Evolutionary conservation across 92 coral and sea anemone species (phyloP), one percentile per base, ranked within the genome.

Genomic region (Desmophyllum pertusum): DNA sequence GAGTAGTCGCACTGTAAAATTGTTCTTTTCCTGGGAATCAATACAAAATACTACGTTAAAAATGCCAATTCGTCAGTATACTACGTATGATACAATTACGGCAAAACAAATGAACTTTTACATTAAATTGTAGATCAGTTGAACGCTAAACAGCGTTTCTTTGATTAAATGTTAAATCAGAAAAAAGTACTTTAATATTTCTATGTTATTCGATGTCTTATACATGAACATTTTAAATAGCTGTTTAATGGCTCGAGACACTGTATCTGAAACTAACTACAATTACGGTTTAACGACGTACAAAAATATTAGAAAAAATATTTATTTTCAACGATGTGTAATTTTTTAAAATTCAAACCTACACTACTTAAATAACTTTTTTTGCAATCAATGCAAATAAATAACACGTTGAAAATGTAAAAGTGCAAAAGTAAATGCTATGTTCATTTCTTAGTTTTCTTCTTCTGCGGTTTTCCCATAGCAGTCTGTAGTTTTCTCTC

Each of bases 401-500:
- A 80, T 80, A 80, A 51, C n/a, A 37, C 25, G n/a, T 14, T 35
- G 18, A 67, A 67, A 67, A 35, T 30, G 8, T 40, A 30, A 65
- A 41, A 30, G n/a, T 33, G 18, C n/a, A 66, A 66, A 66, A 31
- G 17, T 29, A 42, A 33, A 21, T 27, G 30, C 30, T 52, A 69
- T 0, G 70, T 78, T 79, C 53, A 93, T 81, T 93, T 93, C 83
- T 90, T 93, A n/a, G 80, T 70, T 73, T 91, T 87, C 87, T 88
- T 88, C 66, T 93, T 90, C 78, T 77, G 91, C 74, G 85, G 81
- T 84, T 91, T 91, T 23, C 87, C 91, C 82, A 81, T 48, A 65
- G 97, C 68, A 19, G 91, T 69, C 59, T 82, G 88, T 38, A 91
- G 81, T 78, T 91, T 93, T 79, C 89, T 93, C 72, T 84, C 90